phyloP scores from a whole-genome alignment of 2,113 vertebrate genomes.

The Lynx canadensis region DNA sequence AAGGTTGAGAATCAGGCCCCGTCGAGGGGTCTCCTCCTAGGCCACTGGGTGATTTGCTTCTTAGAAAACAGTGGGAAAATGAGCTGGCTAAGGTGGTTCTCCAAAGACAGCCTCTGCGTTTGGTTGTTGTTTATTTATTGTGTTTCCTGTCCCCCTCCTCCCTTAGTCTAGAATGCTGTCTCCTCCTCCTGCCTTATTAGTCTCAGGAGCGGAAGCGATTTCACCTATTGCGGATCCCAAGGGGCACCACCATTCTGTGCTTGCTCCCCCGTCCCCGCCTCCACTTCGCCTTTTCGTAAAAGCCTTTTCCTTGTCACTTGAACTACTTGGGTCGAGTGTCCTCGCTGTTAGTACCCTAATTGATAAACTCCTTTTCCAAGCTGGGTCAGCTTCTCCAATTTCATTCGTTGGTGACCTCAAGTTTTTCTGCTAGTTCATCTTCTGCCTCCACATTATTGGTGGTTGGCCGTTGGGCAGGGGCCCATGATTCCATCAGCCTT shows the following conservation, averaged over 20 bases:
- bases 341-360: background rate
- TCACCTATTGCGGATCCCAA: fast-evolving
- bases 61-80: background rate
- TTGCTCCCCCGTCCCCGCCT: background rate
- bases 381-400: background rate
- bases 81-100: background rate
- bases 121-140: background rate
- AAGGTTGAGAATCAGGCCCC: background rate
- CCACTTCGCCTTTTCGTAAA: background rate
- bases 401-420: background rate
- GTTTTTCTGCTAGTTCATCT: background rate
- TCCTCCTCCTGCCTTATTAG: background rate
- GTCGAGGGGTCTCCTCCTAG: background rate
- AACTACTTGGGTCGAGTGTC: background rate
- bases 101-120: background rate
- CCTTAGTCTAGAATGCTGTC: background rate
- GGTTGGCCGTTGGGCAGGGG: background rate
- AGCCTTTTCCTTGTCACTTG: background rate
- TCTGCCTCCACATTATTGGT: background rate
- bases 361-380: background rate
- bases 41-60: background rate
- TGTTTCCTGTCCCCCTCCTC: fast-evolving
- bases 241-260: no score
- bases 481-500: background rate
- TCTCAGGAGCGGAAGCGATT: background rate